phyloP scores from a whole-genome alignment of 2,797 vertebrate species.

The Lates japonicus region DNA sequence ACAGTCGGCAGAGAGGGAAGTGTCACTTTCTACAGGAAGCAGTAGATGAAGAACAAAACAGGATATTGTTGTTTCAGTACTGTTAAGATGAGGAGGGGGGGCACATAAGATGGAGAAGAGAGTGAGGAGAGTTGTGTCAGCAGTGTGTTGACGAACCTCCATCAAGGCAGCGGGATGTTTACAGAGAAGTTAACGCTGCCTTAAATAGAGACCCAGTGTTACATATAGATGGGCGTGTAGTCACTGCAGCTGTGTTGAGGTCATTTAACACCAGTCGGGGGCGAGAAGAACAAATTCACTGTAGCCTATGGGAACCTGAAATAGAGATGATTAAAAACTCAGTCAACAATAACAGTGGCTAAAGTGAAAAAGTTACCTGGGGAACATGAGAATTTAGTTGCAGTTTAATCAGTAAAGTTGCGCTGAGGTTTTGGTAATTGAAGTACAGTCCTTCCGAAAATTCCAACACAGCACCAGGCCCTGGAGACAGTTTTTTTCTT shows the following conservation, averaged over 20 bases:
- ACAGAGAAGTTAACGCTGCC: slow-evolving; percentile 24
- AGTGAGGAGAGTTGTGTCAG: slow-evolving; percentile 44
- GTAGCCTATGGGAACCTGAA: slow-evolving; percentile 43
- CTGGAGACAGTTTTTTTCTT: not conserved
- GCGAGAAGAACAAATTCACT: slow-evolving; percentile 45
- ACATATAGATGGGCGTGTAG: slow-evolving; percentile 33
- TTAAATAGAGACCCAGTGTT: slow-evolving; percentile 62
- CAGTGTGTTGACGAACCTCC: slow-evolving; percentile 49
- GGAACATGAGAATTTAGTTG: not conserved
- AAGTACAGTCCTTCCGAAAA: not conserved
- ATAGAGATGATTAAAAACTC: slow-evolving; percentile 32
- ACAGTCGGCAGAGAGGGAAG: slow-evolving; percentile 35
- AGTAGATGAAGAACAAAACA: slow-evolving; percentile 34
- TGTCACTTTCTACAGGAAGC: slow-evolving; percentile 61
- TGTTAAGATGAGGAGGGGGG: not conserved
- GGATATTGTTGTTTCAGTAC: slow-evolving; percentile 35
- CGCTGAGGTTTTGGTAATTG: not conserved
- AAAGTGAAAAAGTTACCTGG: not conserved
- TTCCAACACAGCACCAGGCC: not conserved
- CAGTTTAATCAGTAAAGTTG: slow-evolving; percentile 4
- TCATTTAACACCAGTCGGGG: slow-evolving; percentile 50
- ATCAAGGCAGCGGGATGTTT: slow-evolving; percentile 60
- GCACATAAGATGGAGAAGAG: slow-evolving; percentile 11
- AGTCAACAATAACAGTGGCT: not conserved
- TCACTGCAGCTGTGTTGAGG: slow-evolving; percentile 28